Percentiles rank a stretch among this genome's conserved stretches.
These are phyloP conservation scores for Cheumatopsyche charites DNA, from an alignment of 1,140 invertebrate species.

Conservation along the genomic window DNA sequence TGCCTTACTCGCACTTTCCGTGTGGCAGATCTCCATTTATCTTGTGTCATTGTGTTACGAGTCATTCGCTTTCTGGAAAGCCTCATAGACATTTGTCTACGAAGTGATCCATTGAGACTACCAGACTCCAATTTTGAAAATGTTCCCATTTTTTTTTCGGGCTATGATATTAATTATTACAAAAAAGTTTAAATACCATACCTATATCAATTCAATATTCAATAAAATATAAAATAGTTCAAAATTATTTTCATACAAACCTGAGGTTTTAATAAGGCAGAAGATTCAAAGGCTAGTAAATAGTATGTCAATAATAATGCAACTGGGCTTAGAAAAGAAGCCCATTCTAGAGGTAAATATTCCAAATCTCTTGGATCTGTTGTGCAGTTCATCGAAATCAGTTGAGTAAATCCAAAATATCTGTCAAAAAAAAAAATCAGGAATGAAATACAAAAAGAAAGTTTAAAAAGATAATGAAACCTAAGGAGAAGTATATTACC, in stretches of 20 bases:
- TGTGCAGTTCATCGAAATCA: slow-evolving; percentile 62
- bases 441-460: background rate
- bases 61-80: slow-evolving; percentile 52
- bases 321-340: slow-evolving; percentile 75
- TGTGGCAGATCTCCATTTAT: slow-evolving; percentile 68
- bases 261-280: slow-evolving; percentile 71
- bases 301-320: slow-evolving; percentile 78
- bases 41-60: slow-evolving; percentile 50
- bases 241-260: slow-evolving; percentile 59
- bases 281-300: slow-evolving; percentile 72
- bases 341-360: slow-evolving; percentile 68
- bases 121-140: slow-evolving; percentile 64
- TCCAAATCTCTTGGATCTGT: slow-evolving; percentile 67
- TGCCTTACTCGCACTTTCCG: slow-evolving; percentile 70
- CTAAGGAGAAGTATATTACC: slow-evolving; percentile 57
- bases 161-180: slow-evolving; percentile 44
- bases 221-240: slow-evolving; percentile 34
- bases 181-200: background rate
- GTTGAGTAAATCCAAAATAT: slow-evolving; percentile 71
- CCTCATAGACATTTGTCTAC: slow-evolving; percentile 60
- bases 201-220: background rate
- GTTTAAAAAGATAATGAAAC: background rate
- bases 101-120: slow-evolving; percentile 62
- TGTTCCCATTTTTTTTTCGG: slow-evolving; percentile 62
- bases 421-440: slow-evolving; percentile 56